Evolutionary conservation across 1,140 invertebrate genomes (phyloP), one percentile per base, ranked within the genome.

Genomic region (Solenopsis invicta): DNA sequence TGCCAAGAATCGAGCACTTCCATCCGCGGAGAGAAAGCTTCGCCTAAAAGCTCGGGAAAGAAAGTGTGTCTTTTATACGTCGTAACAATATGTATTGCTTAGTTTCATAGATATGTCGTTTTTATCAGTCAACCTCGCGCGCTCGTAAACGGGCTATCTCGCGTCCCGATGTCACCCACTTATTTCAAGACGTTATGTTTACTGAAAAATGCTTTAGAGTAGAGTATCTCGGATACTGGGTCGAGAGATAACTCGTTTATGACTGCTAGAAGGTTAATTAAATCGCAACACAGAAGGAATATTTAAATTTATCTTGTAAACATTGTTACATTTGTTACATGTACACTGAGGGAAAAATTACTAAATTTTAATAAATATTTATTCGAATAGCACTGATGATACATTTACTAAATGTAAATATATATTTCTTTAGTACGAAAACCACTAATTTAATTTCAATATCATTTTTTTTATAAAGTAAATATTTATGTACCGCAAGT

Each of bases 91-190:
- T 16, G 29, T 61, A 66, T 76, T 45, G 37, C 34, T n/a, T 56
- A 76, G 13, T 61, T 45, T 13, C n/a, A 41, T 41, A 64, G 76
- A 78, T 37, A 34, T n/a, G 12, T 77, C n/a, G 13, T 41, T 1
- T 48, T 77, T 64, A 66, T 78, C 18, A 45, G 66, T 78, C 24
- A 34, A 29, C 59, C n/a, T 50, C 12, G 64, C 29, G 24, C 41
- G 41, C 45, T 77, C 75, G 10, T 78, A 78, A 78, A 64, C 9
- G 24, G 34, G 18, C 29, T 78, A 66, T 78, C 56, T 66, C 56
- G n/a, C 21, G 37, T 16, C 48, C 16, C 41, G 41, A 61, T 77
- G 37, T 61, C 69, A 29, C 16, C 13, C 16, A 64, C 62, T 77
- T 45, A 45, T 24, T 77, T 29, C 54, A 48, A 45, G 37, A 62